Evolutionary conservation across 2,113 vertebrate species (phyloP).

Genomic region (Hypocryptadius cinnamomeus): DNA sequence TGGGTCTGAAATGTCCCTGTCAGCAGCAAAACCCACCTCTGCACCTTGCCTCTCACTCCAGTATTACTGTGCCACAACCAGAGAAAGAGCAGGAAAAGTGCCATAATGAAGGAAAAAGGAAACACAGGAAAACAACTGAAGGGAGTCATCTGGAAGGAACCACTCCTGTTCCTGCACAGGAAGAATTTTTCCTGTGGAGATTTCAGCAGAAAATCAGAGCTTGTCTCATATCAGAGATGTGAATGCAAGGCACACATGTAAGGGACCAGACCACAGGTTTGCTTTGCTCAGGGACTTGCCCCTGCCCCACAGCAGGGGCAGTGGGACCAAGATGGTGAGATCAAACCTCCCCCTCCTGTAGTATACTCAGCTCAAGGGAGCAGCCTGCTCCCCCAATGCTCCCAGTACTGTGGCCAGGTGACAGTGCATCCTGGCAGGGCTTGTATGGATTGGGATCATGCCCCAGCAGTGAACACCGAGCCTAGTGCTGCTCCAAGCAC

Average conservation of each 20-base stretch:
- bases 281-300: background rate
- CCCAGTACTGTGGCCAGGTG: background rate
- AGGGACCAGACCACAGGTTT: background rate
- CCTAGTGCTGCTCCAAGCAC: accelerated
- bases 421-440: accelerated
- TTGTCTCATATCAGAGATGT: background rate
- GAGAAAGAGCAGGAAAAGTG: background rate
- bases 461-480: background rate
- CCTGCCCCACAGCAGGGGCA: background rate
- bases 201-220: background rate
- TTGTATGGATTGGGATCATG: accelerated
- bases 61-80: background rate
- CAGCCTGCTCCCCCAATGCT: background rate
- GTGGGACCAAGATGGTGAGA: accelerated
- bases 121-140: background rate
- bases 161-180: background rate
- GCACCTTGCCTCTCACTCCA: background rate
- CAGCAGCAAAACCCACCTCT: background rate
- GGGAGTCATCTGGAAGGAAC: background rate
- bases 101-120: background rate
- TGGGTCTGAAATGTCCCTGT: background rate
- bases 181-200: too few relatives aligned
- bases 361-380: accelerated
- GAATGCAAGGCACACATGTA: accelerated
- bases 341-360: background rate